Evolutionary conservation across 2,888 invertebrate genomes (phyloP).

Genomic region (Sinopyrophorus schimmeli): DNA sequence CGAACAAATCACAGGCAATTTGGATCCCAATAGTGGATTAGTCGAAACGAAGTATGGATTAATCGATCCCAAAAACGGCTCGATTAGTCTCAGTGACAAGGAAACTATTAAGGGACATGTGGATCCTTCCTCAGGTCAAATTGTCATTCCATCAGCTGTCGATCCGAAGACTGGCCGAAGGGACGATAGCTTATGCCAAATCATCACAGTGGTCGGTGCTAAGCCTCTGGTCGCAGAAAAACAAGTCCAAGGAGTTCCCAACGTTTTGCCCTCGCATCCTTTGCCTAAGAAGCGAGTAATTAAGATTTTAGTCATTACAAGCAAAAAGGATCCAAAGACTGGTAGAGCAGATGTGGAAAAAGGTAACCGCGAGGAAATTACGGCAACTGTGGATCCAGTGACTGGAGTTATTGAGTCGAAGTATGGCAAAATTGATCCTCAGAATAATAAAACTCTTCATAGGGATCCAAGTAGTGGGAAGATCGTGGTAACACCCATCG

Average conservation of each 20-base stretch:
- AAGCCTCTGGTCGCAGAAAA: constrained; percentile 47
- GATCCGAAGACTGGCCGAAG: constrained; percentile 69
- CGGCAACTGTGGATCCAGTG: constrained; percentile 64
- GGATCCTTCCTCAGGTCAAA: too few relatives aligned
- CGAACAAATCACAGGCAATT: constrained; percentile 71
- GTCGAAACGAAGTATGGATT: constrained; percentile 72
- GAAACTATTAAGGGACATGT: too few relatives aligned
- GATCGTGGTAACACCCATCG: constrained; percentile 49
- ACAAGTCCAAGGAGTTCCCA: constrained; percentile 66
- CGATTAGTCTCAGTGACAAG: constrained; percentile 66
- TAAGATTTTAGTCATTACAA: constrained; percentile 55
- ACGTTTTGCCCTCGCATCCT: constrained; percentile 48
- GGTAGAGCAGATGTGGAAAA: constrained; percentile 64
- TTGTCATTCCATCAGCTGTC: constrained; percentile 64
- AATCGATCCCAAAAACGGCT: constrained; percentile 60
- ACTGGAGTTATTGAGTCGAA: constrained; percentile 74
- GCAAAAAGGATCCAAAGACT: constrained; percentile 54
- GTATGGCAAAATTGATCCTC: constrained; percentile 73
- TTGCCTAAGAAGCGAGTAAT: constrained; percentile 54
- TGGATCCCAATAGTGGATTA: constrained; percentile 68
- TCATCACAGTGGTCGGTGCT: constrained; percentile 49
- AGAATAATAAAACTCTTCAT: constrained; percentile 60
- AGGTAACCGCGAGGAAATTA: constrained; percentile 66
- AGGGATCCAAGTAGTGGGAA: constrained; percentile 53
- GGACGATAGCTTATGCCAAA: constrained; percentile 66